A percentile compares a stretch with the other conserved stretches of the same genome.
phyloP scores from a whole-genome alignment of 2,888 invertebrate genomes.

The Geotrupes spiniger region DNA sequence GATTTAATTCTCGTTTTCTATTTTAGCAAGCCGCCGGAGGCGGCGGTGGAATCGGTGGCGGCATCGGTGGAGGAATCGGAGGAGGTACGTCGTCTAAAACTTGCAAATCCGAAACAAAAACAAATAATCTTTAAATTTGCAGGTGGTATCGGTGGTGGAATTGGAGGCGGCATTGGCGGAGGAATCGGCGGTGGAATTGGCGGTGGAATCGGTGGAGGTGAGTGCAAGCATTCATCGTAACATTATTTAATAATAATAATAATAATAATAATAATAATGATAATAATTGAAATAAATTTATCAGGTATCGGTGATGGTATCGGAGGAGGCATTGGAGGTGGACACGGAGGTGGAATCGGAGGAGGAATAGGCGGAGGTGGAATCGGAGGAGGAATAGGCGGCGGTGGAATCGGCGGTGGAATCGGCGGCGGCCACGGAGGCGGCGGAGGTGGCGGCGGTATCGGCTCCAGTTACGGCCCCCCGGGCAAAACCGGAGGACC shows the following conservation, averaged over 20 bases:
- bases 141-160: constrained; percentile 42
- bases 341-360: constrained; percentile 39
- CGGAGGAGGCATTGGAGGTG: constrained; percentile 47
- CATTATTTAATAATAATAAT: too few species aligned
- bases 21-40: constrained; percentile 34
- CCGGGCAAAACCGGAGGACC: constrained; percentile 52
- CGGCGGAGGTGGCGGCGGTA: constrained; percentile 34
- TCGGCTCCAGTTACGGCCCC: constrained; percentile 49
- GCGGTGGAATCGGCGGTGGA: constrained; percentile 45
- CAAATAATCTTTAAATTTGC: constrained; percentile 19
- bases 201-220: constrained; percentile 30
- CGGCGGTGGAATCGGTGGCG: constrained; percentile 47
- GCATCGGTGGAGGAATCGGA: constrained; percentile 35
- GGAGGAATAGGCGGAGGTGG: constrained; percentile 51
- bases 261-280: too few species aligned
- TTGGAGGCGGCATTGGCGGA: constrained; percentile 44
- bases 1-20: too few species aligned
- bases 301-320: constrained; percentile 42
- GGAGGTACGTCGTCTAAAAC: too few species aligned
- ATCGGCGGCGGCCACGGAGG: constrained; percentile 36
- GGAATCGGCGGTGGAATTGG: constrained; percentile 37
- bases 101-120: neutral
- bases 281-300: too few species aligned
- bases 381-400: constrained; percentile 37
- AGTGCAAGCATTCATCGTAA: too few species aligned